Conservation (phyloP, 2,888 invertebrate species). For the Apamea crenata region DNA sequence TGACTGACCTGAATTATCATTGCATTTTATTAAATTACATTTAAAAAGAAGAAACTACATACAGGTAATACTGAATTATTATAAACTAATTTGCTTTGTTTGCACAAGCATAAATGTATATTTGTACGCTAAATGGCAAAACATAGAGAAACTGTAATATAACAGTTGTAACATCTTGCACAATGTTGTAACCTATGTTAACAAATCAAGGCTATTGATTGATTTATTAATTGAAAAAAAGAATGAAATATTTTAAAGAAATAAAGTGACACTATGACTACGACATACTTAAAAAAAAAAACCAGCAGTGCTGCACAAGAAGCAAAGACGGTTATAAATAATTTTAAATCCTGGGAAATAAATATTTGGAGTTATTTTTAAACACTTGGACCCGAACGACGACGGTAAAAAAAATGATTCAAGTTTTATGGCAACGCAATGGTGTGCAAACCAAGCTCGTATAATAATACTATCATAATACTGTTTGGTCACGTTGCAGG, state of each 20-base stretch:
- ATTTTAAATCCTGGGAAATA: neutral
- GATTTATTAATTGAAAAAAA: neutral
- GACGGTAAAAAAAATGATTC: neutral
- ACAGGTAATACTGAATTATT: neutral
- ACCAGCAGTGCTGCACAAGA: neutral
- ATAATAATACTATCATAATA: neutral
- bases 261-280: neutral
- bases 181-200: no score
- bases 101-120: no score
- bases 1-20: no score
- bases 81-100: neutral
- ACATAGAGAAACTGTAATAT: no score
- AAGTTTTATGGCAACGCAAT: neutral
- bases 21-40: no score
- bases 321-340: neutral
- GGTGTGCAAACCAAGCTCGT: no score
- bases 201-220: no score
- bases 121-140: no score
- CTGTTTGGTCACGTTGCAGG: conserved; percentile 69
- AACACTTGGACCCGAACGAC: no score
- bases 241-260: neutral
- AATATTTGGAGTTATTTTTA: neutral
- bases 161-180: no score
- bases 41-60: no score
- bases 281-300: neutral